A percentile compares a stretch with the other conserved stretches of the same genome.
Conservation (phyloP, 2,888 invertebrate genomes). For the Chloroclystis v-ata region DNA sequence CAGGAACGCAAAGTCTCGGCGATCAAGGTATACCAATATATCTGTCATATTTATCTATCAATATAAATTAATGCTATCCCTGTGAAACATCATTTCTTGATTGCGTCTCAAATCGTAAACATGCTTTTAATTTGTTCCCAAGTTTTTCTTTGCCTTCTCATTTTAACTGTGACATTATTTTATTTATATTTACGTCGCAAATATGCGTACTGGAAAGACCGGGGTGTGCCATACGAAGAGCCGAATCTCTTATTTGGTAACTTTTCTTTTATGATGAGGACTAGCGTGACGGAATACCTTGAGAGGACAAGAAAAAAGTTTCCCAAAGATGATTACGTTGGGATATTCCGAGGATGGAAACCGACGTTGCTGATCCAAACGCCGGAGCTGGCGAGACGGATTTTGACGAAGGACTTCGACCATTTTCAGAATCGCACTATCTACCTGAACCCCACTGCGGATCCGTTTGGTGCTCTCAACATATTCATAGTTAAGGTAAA, state of each 20-base stretch:
- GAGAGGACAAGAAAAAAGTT: not conserved
- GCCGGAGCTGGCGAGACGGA: constrained; percentile 48
- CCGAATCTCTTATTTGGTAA: constrained; percentile 49
- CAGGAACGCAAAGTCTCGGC: too few relatives aligned
- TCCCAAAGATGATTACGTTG: constrained; percentile 40
- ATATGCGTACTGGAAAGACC: constrained; percentile 57
- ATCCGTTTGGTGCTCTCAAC: not conserved
- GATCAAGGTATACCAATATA: too few relatives aligned
- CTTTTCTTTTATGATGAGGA: constrained; percentile 51
- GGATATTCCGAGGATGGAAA: constrained; percentile 50
- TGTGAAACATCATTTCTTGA: not conserved
- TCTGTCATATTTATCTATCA: too few relatives aligned
- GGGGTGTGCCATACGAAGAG: constrained; percentile 49
- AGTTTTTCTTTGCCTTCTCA: constrained; percentile 27
- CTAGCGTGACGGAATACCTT: constrained; percentile 48
- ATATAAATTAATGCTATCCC: not conserved
- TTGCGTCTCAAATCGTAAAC: constrained; percentile 5
- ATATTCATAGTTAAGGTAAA: constrained; percentile 34
- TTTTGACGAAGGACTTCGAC: constrained; percentile 50
- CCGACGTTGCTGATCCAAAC: constrained; percentile 53
- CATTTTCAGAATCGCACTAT: constrained; percentile 50
- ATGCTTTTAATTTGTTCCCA: not conserved
- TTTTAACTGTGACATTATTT: constrained; percentile 13
- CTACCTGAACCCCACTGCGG: constrained; percentile 23
- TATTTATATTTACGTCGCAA: constrained; percentile 28